Evolutionary conservation across 2,113 vertebrate species (phyloP).

Genomic region (Setophaga coronata): DNA sequence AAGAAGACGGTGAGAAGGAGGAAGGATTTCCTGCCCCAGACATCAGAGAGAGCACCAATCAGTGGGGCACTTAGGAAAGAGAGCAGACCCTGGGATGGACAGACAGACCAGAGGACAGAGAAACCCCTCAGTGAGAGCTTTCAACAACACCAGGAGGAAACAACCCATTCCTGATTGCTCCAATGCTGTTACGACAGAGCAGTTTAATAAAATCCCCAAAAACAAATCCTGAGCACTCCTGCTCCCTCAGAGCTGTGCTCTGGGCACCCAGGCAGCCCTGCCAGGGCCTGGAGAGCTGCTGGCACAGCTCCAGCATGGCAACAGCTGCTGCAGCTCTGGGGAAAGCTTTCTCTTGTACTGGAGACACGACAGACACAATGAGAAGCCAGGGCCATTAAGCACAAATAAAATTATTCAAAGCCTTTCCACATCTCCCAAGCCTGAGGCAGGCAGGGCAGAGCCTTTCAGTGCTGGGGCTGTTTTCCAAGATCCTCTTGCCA

Average conservation of each 20-base stretch:
- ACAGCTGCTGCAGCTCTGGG: background rate
- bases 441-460: background rate
- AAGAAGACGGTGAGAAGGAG: conserved; percentile 96
- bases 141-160: background rate
- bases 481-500: background rate
- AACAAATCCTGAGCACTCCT: background rate
- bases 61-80: conserved; percentile 95
- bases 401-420: background rate
- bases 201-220: background rate
- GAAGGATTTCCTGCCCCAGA: conserved; percentile 97
- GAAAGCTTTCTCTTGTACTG: background rate
- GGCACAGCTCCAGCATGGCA: background rate
- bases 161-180: background rate
- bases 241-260: background rate
- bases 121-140: background rate
- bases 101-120: background rate
- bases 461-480: background rate
- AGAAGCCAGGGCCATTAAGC: background rate
- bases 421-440: background rate
- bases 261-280: background rate
- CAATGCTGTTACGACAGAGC: background rate
- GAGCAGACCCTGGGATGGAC: conserved; percentile 82
- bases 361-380: background rate
- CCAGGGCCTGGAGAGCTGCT: background rate
- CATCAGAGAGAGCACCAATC: conserved; percentile 94